Conservation (phyloP, 2,113 vertebrate genomes). For the Mionectes macconnelli region DNA sequence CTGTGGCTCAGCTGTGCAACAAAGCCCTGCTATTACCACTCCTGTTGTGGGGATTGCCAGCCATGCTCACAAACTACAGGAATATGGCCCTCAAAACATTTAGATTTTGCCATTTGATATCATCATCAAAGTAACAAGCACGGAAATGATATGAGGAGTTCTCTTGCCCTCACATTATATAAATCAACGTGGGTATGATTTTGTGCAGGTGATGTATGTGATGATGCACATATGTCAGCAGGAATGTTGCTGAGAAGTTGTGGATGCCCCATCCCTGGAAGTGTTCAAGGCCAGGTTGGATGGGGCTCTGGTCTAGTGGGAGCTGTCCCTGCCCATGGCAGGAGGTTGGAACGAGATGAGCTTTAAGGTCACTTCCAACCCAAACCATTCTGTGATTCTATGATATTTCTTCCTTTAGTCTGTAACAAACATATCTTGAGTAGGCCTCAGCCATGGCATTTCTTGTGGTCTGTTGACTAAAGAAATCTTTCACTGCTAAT, state of each 20-base stretch:
- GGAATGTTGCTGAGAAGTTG: not conserved
- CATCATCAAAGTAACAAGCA: not conserved
- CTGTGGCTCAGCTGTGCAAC: not conserved
- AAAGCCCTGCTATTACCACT: not conserved
- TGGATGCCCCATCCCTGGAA: not conserved
- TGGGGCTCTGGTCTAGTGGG: not conserved
- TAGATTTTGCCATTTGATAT: not conserved
- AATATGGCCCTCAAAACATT: not conserved
- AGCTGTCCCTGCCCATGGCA: not conserved
- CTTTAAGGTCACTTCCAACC: not conserved
- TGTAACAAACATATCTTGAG: not conserved
- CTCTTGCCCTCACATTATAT: not conserved
- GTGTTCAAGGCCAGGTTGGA: not conserved
- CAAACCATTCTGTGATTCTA: not conserved
- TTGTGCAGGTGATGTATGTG: not conserved
- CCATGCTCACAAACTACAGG: not conserved
- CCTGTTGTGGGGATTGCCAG: not conserved
- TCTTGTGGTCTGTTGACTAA: not conserved
- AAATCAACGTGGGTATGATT: not conserved
- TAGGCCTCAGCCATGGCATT: not conserved
- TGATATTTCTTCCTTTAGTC: not conserved
- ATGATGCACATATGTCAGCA: fast-evolving
- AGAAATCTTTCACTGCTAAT: not conserved
- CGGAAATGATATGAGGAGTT: not conserved
- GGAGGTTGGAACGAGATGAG: not conserved